Evolutionary conservation across 1,140 invertebrate genomes (phyloP).

Genomic region (Dryas iulia): DNA sequence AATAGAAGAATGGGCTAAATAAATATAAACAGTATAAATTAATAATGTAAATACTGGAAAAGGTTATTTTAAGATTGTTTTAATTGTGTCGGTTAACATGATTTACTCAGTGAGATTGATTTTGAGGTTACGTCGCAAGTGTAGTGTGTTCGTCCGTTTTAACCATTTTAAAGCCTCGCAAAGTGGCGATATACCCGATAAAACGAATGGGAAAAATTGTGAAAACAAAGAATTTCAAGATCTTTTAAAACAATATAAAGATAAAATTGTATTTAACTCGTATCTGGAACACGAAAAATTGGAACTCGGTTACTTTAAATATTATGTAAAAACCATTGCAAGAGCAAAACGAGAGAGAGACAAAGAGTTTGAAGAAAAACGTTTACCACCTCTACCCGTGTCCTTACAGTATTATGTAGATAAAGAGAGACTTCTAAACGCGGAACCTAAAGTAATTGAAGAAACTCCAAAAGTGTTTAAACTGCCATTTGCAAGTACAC

Average conservation of each 20-base stretch:
- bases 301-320: slow-evolving; percentile 70
- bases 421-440: slow-evolving; percentile 49
- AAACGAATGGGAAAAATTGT: slow-evolving; percentile 8
- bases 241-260: slow-evolving; percentile 49
- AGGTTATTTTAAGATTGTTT: neutral
- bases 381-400: slow-evolving; percentile 54
- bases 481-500: slow-evolving; percentile 49
- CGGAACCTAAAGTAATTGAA: slow-evolving; percentile 32
- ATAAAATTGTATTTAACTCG: slow-evolving; percentile 64
- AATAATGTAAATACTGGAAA: neutral
- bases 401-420: slow-evolving; percentile 64
- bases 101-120: slow-evolving; percentile 37
- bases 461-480: slow-evolving; percentile 43
- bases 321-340: slow-evolving; percentile 61
- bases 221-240: slow-evolving; percentile 44
- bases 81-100: slow-evolving; percentile 25
- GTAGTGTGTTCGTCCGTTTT: slow-evolving; percentile 41
- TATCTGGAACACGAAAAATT: slow-evolving; percentile 64
- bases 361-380: slow-evolving; percentile 44
- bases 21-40: neutral
- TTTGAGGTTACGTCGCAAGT: slow-evolving; percentile 49
- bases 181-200: neutral
- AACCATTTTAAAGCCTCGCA: slow-evolving; percentile 34
- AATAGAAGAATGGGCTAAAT: neutral
- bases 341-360: slow-evolving; percentile 44